These are phyloP conservation scores for Microchrysa polita DNA, from an alignment of 2,888 invertebrate species.

Conservation along the genomic window DNA sequence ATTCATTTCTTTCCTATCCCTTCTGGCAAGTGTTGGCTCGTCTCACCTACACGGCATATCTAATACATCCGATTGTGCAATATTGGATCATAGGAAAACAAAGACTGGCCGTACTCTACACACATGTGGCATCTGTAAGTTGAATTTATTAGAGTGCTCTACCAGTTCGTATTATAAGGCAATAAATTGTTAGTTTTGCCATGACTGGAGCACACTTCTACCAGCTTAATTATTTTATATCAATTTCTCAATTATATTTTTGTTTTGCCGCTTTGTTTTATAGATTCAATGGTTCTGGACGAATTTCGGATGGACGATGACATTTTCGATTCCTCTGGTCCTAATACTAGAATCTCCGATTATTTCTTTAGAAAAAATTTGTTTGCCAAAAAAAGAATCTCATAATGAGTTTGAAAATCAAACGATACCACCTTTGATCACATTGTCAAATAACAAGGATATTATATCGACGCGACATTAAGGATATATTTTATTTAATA, in stretches of 20 bases:
- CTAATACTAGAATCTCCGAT: conserved; percentile 66
- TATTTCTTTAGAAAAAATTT: conserved; percentile 63
- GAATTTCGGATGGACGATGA: conserved; percentile 62
- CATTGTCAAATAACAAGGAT: no score
- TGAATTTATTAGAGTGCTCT: not conserved
- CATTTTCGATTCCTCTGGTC: conserved; percentile 62
- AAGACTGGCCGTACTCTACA: conserved; percentile 46
- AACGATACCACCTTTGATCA: not conserved
- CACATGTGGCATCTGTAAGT: conserved; percentile 48
- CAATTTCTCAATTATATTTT: not conserved
- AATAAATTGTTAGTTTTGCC: not conserved
- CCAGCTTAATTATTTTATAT: no score
- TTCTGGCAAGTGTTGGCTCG: conserved; percentile 52
- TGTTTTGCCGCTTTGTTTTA: no score
- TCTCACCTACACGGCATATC: conserved; percentile 52
- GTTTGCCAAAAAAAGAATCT: conserved; percentile 52
- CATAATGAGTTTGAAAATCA: not conserved
- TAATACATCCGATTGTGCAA: conserved; percentile 51
- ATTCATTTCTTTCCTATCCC: conserved; percentile 51
- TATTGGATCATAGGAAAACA: conserved; percentile 42
- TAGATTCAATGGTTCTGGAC: conserved; percentile 64
- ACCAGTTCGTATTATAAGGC: no score
- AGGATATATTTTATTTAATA: no score
- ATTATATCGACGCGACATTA: no score
- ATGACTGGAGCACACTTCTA: no score